phyloP scores from a whole-genome alignment of 2,113 vertebrate genomes.

The Ranitomeya imitator region DNA sequence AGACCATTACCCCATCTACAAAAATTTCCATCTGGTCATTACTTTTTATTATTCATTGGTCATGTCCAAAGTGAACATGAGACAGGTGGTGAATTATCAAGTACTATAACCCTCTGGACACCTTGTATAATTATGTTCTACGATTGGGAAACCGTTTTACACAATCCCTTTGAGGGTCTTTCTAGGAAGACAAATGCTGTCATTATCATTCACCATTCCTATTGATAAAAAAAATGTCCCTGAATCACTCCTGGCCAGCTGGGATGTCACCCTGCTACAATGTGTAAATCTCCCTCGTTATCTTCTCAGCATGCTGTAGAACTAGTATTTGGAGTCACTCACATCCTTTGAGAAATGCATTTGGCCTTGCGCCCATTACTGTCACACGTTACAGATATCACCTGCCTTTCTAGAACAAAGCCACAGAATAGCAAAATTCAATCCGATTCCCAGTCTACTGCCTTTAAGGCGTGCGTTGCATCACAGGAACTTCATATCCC shows the following conservation, averaged over 20 bases:
- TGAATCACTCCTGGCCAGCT: background rate
- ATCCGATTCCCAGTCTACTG: slow-evolving; percentile 1
- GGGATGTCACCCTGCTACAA: background rate
- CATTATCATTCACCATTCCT: background rate
- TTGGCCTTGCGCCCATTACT: slow-evolving; percentile 2
- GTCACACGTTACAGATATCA: slow-evolving; percentile 22
- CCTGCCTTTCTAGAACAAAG: slow-evolving; percentile 37
- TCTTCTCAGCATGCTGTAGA: background rate
- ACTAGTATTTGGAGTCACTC: background rate
- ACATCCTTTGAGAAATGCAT: background rate
- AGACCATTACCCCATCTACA: no score
- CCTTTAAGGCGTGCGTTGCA: background rate
- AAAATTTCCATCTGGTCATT: background rate
- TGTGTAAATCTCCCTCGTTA: background rate
- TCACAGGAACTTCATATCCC: background rate
- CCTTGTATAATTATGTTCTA: background rate
- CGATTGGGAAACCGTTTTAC: background rate
- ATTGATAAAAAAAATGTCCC: background rate
- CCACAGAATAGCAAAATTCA: background rate
- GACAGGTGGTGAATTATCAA: background rate
- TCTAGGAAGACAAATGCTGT: slow-evolving; percentile 7
- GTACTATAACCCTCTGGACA: background rate
- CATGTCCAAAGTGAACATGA: background rate
- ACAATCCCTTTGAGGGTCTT: background rate
- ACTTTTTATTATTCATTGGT: background rate